Evolutionary conservation across 2,113 vertebrate genomes (phyloP), one percentile per base, ranked within the genome.

Genomic region (Corydoras sp.): DNA sequence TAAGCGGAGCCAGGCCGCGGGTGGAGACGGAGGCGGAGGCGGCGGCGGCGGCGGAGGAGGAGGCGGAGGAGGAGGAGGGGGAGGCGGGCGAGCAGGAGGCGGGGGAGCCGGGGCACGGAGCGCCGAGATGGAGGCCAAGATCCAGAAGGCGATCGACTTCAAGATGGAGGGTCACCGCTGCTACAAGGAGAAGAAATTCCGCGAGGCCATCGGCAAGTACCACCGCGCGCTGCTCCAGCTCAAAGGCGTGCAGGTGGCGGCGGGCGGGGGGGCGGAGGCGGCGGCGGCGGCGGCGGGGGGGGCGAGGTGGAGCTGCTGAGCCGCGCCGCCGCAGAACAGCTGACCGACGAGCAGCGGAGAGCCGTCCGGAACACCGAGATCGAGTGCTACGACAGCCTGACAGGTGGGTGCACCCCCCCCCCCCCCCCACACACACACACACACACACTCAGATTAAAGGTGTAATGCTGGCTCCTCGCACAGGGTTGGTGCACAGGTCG

Each of bases 151-250:
- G 58, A 88, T 94, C 80, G 92, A 92, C 80, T 95, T 95, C 84
- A 94, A 95, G 86, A 80, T 77, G 66, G 93, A 95, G 88, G 93
- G 93, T 56, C 91, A 94, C 76, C 92, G 90, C 65, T 95, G 93
- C 79, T 95, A 95, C 83, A 92, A 92, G 81, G 93, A 95, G 84
- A 95, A 95, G 88, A 95, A 95, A 89, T 94, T 94, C 80, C 88
- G 93, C 80, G 93, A 95, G 72, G 93, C 93, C 67, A 95, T 95
- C 60, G 93, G 93, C 80, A 95, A 95, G 83, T 95, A 95, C 56
- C 93, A 95, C 79, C 90, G 93, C 80, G 92, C 93, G n/a, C 86
- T 93, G 82, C 90, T 96, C 80, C 93, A 95, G 79, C 89, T 95
- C 68, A 95, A 95, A 79, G 93, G 92, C 64, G 88, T 92, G 9